Percentiles rank a stretch among this genome's conserved stretches.
phyloP scores from a whole-genome alignment of 1,140 invertebrate species.

The Bicyclus anynana region DNA sequence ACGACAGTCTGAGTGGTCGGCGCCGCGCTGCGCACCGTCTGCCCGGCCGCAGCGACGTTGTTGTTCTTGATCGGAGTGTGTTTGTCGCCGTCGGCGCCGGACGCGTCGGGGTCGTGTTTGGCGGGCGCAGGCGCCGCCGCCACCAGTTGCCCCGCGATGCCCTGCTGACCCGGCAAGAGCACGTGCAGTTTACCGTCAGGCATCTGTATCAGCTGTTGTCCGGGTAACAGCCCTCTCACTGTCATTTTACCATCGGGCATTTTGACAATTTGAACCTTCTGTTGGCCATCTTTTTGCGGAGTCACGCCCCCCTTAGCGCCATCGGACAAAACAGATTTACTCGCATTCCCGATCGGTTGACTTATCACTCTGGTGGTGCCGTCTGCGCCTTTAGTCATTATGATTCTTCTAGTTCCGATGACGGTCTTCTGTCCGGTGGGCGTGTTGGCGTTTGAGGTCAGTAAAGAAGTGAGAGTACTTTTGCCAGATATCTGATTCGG shows the following conservation, averaged over 20 bases:
- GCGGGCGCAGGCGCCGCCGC: slow-evolving; percentile 37
- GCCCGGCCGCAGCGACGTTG: slow-evolving; percentile 33
- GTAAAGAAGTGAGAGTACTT: slow-evolving; percentile 82
- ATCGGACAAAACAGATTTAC: slow-evolving; percentile 39
- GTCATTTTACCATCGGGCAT: slow-evolving; percentile 94
- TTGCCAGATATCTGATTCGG: slow-evolving; percentile 79
- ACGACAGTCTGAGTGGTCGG: slow-evolving; percentile 33
- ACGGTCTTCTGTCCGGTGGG: slow-evolving; percentile 82
- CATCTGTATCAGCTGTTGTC: slow-evolving; percentile 96
- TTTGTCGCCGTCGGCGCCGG: slow-evolving; percentile 23
- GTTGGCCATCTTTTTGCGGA: slow-evolving; percentile 76
- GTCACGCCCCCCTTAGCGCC: slow-evolving; percentile 42
- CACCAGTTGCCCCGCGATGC: slow-evolving; percentile 54
- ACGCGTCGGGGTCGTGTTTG: slow-evolving; percentile 29
- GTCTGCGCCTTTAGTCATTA: slow-evolving; percentile 89
- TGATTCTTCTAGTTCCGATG: slow-evolving; percentile 84
- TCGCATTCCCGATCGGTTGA: slow-evolving; percentile 61
- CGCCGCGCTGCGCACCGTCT: slow-evolving; percentile 25
- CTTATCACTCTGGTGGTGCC: slow-evolving; percentile 86
- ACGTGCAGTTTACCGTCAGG: slow-evolving; percentile 96
- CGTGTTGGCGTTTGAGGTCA: slow-evolving; percentile 77
- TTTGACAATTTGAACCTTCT: slow-evolving; percentile 94
- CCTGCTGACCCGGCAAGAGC: slow-evolving; percentile 76
- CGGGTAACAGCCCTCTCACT: slow-evolving; percentile 92
- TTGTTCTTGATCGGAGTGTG: slow-evolving; percentile 22